A percentile compares a stretch with the other conserved stretches of the same genome.
Evolutionary conservation across 2,888 invertebrate genomes (phyloP).

Genomic region (Brachyptera putata): DNA sequence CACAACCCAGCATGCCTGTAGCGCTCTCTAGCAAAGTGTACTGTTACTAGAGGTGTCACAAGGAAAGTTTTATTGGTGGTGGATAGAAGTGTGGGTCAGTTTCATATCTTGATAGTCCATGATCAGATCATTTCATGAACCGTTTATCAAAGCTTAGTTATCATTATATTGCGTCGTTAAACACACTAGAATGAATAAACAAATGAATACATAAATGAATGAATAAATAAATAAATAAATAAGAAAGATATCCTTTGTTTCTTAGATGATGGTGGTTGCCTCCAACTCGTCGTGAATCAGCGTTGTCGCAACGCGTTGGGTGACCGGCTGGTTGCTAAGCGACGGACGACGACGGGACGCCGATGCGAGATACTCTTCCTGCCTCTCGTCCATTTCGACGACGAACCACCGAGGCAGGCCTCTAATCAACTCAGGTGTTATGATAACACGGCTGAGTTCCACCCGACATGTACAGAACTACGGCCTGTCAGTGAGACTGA

Average conservation of each 20-base stretch:
- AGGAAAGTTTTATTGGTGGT: no score
- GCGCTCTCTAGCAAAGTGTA: no score
- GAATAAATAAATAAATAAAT: no score
- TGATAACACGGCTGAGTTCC: slow-evolving; percentile 41
- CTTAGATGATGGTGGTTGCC: slow-evolving; percentile 45
- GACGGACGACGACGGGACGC: slow-evolving; percentile 38
- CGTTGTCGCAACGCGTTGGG: slow-evolving; percentile 44
- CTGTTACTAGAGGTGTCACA: no score
- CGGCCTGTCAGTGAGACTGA: slow-evolving; percentile 42
- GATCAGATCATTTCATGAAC: no score
- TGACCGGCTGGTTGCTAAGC: slow-evolving; percentile 30
- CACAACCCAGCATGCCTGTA: no score
- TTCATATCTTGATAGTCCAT: no score
- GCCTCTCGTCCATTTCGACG: slow-evolving; percentile 44
- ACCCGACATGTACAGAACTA: slow-evolving; percentile 40
- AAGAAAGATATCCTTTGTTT: slow-evolving; percentile 26
- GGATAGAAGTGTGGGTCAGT: no score
- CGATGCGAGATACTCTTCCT: slow-evolving; percentile 49
- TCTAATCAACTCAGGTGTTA: slow-evolving; percentile 40
- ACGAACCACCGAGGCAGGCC: slow-evolving; percentile 34
- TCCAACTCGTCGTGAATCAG: slow-evolving; percentile 45
- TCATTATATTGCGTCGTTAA: no score
- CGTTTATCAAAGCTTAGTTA: no score
- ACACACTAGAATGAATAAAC: no score
- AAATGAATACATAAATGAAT: no score